Base-by-base conservation (phyloP, 37 sponge, comb jelly and placozoan genomes). In the Aphrocallistes beatrix region DNA sequence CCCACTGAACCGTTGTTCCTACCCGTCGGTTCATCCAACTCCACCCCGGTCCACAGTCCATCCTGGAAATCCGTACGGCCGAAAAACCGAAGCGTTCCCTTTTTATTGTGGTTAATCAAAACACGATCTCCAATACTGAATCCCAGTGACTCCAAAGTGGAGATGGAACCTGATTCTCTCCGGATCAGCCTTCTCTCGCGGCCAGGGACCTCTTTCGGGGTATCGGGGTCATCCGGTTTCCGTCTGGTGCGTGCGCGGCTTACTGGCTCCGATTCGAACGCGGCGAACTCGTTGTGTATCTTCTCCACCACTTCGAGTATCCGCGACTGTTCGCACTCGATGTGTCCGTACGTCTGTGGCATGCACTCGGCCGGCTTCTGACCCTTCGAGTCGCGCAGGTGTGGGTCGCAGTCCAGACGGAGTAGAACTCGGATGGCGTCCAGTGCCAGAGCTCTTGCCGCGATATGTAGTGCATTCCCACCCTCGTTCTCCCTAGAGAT, bases 1-100 rank as follows among this genome's bases (percentile, higher is more conserved):
- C 87, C 90, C 23, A 88, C 88, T 0, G 95, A 92, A 8, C 98
- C 98, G 84, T 97, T 90, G 75, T 95, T 95, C 86, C 92, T 97
- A 34, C 98, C 98, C 0, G 84, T 83, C 9, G 85, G 89, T 23
- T 93, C 92, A 47, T 97, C 95, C 38, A 97, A 85, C 83, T 94
- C 95, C 3, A 97, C 85, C 36, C 98, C 98, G 17, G 89, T 94
- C 93, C 93, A 97, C 75, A 60, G 75, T 32, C 75, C 75, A 30
- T 6, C 8, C 34, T 60, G 75, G 34, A 96, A 96, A 37, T 92
- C 89, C 39, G 90, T 89, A 23, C 87, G 45, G 19, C 97, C 97
- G 83, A 91, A 51, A 84, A 87, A 96, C 45, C 92, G 48, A 25
- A 96, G 51, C 0, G 45, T 50, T 10, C 97, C 97, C 0, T 45